Base-by-base conservation (phyloP, 1,140 invertebrate species). In the Platyscapa corneri region DNA sequence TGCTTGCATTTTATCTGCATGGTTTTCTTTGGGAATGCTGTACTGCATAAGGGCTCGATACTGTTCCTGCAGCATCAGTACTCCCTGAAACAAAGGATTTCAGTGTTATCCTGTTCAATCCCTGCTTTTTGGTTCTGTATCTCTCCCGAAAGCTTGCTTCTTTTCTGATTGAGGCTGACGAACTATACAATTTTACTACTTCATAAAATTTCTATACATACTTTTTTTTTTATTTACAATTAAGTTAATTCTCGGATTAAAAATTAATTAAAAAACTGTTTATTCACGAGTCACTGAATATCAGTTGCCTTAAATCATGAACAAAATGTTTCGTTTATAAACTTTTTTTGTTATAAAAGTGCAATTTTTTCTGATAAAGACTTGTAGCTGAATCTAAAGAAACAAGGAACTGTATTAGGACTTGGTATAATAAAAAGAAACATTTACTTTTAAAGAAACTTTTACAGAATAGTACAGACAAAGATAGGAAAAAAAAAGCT, bases 31-130 rank as follows among this genome's bases (percentile, higher is more conserved):
- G 30, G 94, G 94, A 88, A 95, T 95, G 89, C 96, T 96, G 91
- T 96, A 96, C 89, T 96, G 95, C 94, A 96, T 95, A 14, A 95
- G 94, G 65, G 95, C 95, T 75, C 95, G 94, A 89, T 95, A 95
- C 87, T 96, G 95, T 91, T 96, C 95, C 92, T 95, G 95, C 74
- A 96, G 92, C 94, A 96, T 95, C 85, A 96, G 92, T 74, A 95
- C 93, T 85, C 96, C 96, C 95, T 96, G 95, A 93, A 94, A 93
- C 92, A 93, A 89, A 93, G 90, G 91, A 93, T 93, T 93, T 92
- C 89, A 93, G 93, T 93, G 92, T 93, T 93, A 93, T 93, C 92
- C 92, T 90, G 91, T 93, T 91, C 90, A 91, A 89, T 89, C 87
- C 91, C 87, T 88, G 88, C 89, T 88, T 42, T 83, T 42, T 16